Percentiles rank a stretch among this genome's conserved stretches.
These are phyloP conservation scores for Alethe diademata DNA, from an alignment of 2,113 vertebrate genomes.

Conservation along the genomic window DNA sequence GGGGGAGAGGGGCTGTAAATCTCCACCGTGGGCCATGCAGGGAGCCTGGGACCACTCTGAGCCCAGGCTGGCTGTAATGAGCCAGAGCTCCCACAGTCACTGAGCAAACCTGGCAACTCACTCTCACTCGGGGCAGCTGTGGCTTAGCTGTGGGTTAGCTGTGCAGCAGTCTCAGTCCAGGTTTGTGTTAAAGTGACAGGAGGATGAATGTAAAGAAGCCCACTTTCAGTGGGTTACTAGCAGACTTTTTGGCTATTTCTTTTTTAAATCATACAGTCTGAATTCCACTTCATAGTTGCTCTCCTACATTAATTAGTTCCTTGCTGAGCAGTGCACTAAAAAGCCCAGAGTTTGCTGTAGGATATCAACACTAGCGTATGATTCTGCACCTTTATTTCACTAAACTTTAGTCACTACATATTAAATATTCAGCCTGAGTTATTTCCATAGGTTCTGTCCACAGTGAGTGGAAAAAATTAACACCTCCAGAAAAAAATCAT, in stretches of 20 bases:
- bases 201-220: neutral
- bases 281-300: neutral
- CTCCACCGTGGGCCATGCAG: fast-evolving
- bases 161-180: neutral
- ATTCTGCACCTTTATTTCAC: neutral
- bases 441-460: neutral
- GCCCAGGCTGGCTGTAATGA: neutral
- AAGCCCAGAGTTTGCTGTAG: neutral
- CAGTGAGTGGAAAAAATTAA: neutral
- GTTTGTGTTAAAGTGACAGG: neutral
- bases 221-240: neutral
- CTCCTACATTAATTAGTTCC: neutral
- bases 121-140: neutral
- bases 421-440: neutral
- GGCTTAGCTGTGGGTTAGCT: neutral
- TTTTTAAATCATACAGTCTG: neutral
- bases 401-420: neutral
- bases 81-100: neutral
- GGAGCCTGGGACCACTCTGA: neutral
- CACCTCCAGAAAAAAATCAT: neutral
- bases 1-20: neutral
- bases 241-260: neutral
- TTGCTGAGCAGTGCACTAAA: neutral
- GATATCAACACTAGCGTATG: neutral
- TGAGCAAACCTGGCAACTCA: neutral